Conservation (phyloP, 2,113 vertebrate genomes). For the Dendropsophus ebraccatus region DNA sequence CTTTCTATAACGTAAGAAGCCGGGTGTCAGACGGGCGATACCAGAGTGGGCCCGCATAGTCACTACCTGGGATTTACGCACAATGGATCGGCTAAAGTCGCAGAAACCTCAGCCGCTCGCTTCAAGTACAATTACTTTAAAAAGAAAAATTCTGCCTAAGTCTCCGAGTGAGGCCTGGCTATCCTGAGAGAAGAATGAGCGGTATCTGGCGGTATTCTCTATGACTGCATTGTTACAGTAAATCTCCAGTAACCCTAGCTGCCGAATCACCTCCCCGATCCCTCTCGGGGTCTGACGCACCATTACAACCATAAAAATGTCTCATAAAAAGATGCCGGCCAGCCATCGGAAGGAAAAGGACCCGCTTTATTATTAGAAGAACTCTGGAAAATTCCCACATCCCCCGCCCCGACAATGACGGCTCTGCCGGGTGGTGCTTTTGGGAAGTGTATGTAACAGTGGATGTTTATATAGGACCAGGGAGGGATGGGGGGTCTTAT, state of each 20-base stretch:
- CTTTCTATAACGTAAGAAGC: not conserved
- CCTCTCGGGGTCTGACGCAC: conserved; percentile 53
- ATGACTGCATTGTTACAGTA: conserved; percentile 57
- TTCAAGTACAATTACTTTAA: not conserved
- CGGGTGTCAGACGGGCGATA: not conserved
- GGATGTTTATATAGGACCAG: not conserved
- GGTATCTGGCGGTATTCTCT: conserved; percentile 46
- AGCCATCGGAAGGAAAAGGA: conserved; percentile 42
- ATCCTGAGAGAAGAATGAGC: conserved; percentile 49
- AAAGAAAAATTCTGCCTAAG: not conserved
- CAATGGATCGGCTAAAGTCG: not conserved
- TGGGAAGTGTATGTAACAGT: not conserved
- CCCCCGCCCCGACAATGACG: not conserved
- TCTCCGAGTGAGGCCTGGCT: conserved; percentile 44
- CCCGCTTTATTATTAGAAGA: conserved; percentile 39
- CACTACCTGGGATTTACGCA: not conserved
- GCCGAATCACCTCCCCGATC: conserved; percentile 42
- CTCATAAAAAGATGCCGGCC: conserved; percentile 44
- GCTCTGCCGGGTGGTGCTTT: not conserved
- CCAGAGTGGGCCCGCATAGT: not conserved
- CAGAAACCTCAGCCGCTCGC: not conserved
- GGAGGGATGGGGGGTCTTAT: not conserved
- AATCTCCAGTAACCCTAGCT: conserved; percentile 55
- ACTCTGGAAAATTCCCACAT: conserved; percentile 4
- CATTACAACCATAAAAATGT: conserved; percentile 50